phyloP scores from a whole-genome alignment of 2,888 invertebrate species.

The Harpalus rufipes region DNA sequence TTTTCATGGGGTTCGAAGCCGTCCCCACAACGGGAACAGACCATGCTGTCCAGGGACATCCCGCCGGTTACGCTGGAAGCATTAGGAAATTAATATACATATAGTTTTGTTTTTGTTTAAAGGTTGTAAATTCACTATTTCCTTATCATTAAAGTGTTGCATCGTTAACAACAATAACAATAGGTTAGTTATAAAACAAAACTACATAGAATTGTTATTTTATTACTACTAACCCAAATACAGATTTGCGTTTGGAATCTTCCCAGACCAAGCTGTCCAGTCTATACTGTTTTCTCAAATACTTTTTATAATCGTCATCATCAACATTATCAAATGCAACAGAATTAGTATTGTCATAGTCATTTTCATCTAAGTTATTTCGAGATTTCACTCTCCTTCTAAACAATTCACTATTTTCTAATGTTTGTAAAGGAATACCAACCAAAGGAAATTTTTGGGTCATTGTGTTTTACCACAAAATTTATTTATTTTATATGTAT shows the following conservation, averaged over 20 bases:
- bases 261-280: constrained; percentile 7
- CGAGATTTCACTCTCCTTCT: constrained; percentile 71
- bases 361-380: constrained; percentile 70
- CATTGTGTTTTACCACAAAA: constrained; percentile 14
- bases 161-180: too few species aligned
- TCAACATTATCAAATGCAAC: constrained; percentile 69
- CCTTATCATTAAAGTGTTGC: too few species aligned
- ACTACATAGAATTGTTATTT: too few species aligned
- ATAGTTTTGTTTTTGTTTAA: too few species aligned
- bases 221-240: constrained; percentile 34
- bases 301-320: constrained; percentile 47
- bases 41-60: constrained; percentile 95
- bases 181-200: too few species aligned
- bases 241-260: constrained; percentile 32
- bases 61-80: constrained; percentile 77
- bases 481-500: not conserved
- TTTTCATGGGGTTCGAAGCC: constrained; percentile 98
- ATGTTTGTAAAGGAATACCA: constrained; percentile 72
- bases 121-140: too few species aligned
- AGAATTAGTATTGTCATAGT: constrained; percentile 67
- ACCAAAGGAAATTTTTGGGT: constrained; percentile 52
- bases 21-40: constrained; percentile 96
- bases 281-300: constrained; percentile 55
- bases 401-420: constrained; percentile 74
- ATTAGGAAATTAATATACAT: not conserved